phyloP scores from a whole-genome alignment of 2,888 invertebrate genomes.

The Julus scanicus region DNA sequence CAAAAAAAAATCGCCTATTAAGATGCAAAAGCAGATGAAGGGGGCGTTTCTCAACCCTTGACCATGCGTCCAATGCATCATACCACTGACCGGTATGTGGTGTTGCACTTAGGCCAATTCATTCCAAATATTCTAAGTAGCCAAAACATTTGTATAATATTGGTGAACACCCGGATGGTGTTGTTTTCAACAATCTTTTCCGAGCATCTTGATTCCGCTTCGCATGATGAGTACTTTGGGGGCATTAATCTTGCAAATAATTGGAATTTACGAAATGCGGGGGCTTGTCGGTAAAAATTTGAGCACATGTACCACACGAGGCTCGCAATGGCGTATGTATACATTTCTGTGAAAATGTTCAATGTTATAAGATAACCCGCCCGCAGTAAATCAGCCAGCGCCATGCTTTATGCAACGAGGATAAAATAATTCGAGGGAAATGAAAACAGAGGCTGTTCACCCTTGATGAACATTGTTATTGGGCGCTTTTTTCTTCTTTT shows the following conservation, averaged over 20 bases:
- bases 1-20: no score
- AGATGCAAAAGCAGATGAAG: no score
- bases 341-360: not conserved
- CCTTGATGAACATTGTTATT: not conserved
- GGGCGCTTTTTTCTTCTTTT: not conserved
- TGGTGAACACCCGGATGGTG: not conserved
- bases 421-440: constrained; percentile 5
- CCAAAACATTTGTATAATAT: not conserved
- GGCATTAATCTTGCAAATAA: no score
- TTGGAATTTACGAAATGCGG: not conserved
- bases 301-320: not conserved
- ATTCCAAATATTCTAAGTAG: not conserved
- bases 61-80: not conserved
- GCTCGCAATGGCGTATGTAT: not conserved
- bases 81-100: not conserved
- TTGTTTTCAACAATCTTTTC: not conserved
- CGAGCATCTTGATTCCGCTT: not conserved
- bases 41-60: not conserved
- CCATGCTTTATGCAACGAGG: not conserved
- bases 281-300: not conserved
- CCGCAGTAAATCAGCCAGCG: not conserved
- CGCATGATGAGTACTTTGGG: not conserved
- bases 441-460: constrained; percentile 23
- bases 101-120: not conserved
- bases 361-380: not conserved